Conservation (phyloP, 2,113 vertebrate species). For the Xyliphius kryptos region DNA sequence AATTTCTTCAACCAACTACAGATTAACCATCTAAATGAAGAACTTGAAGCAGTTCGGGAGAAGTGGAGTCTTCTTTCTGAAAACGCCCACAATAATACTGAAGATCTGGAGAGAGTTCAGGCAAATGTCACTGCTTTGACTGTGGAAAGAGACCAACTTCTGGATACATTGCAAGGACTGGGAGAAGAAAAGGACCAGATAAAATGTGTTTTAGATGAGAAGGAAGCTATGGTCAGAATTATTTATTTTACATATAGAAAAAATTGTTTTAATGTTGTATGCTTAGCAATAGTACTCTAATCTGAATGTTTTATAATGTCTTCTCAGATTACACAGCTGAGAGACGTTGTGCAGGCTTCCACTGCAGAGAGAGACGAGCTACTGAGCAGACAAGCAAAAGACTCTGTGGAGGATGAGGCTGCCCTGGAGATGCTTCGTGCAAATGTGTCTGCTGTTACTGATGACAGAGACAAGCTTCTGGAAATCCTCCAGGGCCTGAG, state of each 20-base stretch:
- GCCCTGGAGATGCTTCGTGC: constrained; percentile 24
- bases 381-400: background rate
- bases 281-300: too few relatives aligned
- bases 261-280: too few relatives aligned
- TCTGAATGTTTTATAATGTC: too few relatives aligned
- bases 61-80: constrained; percentile 33
- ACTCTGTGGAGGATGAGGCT: constrained; percentile 11
- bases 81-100: background rate
- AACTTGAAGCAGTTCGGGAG: constrained; percentile 8
- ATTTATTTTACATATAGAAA: too few relatives aligned
- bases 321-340: constrained; percentile 31
- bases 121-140: constrained; percentile 37
- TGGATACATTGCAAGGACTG: constrained; percentile 17
- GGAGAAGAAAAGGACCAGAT: constrained; percentile 19
- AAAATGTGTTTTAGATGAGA: constrained; percentile 5
- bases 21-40: constrained; percentile 14
- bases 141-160: constrained; percentile 43
- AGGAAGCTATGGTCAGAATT: constrained; percentile 25
- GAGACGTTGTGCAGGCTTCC: constrained; percentile 35
- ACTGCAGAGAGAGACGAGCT: constrained; percentile 38
- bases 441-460: constrained; percentile 33
- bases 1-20: too few relatives aligned
- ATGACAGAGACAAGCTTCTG: constrained; percentile 43
- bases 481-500: too few relatives aligned
- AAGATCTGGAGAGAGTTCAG: constrained; percentile 28